Evolutionary conservation across 2,797 vertebrate genomes (phyloP).

Genomic region (Mus minutoides): DNA sequence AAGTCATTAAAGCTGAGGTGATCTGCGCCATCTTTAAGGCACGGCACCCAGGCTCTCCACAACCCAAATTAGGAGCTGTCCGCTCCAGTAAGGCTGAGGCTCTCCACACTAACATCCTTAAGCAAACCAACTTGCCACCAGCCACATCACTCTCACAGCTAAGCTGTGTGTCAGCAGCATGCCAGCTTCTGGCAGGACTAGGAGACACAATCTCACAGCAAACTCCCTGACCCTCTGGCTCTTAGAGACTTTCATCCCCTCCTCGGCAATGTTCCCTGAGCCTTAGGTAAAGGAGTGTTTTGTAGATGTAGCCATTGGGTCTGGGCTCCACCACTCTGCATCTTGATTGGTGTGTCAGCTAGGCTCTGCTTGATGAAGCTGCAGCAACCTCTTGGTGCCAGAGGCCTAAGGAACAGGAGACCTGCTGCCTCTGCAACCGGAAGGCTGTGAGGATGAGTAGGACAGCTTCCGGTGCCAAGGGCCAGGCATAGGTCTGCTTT

Average conservation of each 20-base stretch:
- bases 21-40: no score
- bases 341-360: neutral
- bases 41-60: no score
- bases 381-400: neutral
- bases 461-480: neutral
- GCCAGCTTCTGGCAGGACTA: neutral
- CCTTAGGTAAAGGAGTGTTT: neutral
- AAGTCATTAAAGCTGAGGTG: no score
- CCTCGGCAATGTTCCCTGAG: neutral
- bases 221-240: neutral
- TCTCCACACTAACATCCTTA: neutral
- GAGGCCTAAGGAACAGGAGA: neutral
- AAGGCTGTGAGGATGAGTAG: neutral
- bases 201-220: neutral
- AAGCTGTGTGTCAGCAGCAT: neutral
- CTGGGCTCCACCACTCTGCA: neutral
- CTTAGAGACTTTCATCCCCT: neutral
- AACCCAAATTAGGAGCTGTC: no score
- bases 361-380: neutral
- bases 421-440: neutral
- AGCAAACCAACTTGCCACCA: neutral
- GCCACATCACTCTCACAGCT: neutral
- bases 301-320: neutral
- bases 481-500: neutral
- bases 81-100: no score